A percentile compares a stretch with the other conserved stretches of the same genome.
Evolutionary conservation across 2,797 vertebrate genomes (phyloP).

Genomic region (Cygnus olor): DNA sequence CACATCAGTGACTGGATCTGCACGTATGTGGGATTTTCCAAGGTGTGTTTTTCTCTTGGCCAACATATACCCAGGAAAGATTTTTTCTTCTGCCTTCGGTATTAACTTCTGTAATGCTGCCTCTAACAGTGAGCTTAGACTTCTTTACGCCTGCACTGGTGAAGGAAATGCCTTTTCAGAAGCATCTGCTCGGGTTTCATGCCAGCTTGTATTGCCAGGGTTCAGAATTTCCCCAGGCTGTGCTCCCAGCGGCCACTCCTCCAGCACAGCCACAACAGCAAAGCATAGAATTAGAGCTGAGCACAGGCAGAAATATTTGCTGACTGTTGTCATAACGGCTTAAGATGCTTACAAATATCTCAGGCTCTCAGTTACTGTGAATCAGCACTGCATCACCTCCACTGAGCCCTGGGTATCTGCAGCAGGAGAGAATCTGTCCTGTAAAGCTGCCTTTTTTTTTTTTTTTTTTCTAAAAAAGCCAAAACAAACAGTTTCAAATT

Average conservation of each 20-base stretch:
- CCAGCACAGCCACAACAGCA: neutral
- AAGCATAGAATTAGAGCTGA: neutral
- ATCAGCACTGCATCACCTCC: neutral
- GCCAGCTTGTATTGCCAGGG: neutral
- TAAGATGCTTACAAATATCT: neutral
- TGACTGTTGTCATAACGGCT: neutral
- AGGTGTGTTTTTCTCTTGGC: neutral
- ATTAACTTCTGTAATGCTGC: neutral
- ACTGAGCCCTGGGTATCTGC: neutral
- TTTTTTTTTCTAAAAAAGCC: neutral
- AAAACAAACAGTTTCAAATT: neutral
- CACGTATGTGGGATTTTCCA: neutral
- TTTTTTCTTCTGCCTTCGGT: neutral
- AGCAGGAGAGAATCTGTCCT: neutral
- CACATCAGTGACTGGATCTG: neutral
- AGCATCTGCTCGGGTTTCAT: neutral
- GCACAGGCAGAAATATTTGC: constrained; percentile 24
- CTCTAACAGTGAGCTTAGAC: neutral
- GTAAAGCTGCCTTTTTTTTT: neutral
- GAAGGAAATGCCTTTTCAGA: neutral
- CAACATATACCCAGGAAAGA: neutral
- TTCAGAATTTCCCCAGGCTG: neutral
- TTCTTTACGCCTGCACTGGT: neutral
- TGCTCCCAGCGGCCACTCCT: neutral
- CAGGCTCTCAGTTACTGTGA: neutral